Evolutionary conservation across 2,888 invertebrate species (phyloP).

Genomic region (Falcaria lacertinaria): DNA sequence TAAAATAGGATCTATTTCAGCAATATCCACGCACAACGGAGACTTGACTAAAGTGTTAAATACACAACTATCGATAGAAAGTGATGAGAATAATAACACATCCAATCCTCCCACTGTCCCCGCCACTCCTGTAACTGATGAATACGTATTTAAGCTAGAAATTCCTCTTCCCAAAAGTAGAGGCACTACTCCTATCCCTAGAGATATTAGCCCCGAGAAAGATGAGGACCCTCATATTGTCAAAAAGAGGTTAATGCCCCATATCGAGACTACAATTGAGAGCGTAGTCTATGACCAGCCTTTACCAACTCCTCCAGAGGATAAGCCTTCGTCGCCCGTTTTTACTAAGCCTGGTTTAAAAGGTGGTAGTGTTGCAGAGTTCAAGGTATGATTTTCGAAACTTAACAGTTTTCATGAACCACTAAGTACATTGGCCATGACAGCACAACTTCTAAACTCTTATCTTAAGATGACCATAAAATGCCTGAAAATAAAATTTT

Average conservation of each 20-base stretch:
- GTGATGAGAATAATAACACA: conserved; percentile 33
- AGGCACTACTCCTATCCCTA: conserved; percentile 35
- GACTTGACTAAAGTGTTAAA: conserved; percentile 10
- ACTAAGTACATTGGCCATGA: background rate
- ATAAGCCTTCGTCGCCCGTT: conserved; percentile 34
- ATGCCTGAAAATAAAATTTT: no score
- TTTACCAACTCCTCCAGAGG: conserved; percentile 44
- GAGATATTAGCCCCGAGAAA: conserved; percentile 32
- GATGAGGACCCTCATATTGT: conserved; percentile 59
- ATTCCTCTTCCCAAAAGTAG: conserved; percentile 54
- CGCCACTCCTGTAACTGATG: conserved; percentile 64
- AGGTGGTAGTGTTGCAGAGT: conserved; percentile 30
- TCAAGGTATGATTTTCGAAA: conserved; percentile 30
- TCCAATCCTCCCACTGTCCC: conserved; percentile 51
- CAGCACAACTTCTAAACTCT: background rate
- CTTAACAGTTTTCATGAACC: background rate
- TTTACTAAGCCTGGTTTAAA: conserved; percentile 45
- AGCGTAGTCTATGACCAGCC: conserved; percentile 57
- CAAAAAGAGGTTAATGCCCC: conserved; percentile 57
- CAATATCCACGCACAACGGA: background rate
- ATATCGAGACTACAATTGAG: conserved; percentile 55
- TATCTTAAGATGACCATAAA: background rate
- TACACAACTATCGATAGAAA: conserved; percentile 18
- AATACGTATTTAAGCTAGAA: conserved; percentile 60
- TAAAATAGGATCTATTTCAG: background rate